Evolutionary conservation across 2,888 invertebrate species (phyloP), one percentile per base, ranked within the genome.

Genomic region (Tanypteryx hageni): DNA sequence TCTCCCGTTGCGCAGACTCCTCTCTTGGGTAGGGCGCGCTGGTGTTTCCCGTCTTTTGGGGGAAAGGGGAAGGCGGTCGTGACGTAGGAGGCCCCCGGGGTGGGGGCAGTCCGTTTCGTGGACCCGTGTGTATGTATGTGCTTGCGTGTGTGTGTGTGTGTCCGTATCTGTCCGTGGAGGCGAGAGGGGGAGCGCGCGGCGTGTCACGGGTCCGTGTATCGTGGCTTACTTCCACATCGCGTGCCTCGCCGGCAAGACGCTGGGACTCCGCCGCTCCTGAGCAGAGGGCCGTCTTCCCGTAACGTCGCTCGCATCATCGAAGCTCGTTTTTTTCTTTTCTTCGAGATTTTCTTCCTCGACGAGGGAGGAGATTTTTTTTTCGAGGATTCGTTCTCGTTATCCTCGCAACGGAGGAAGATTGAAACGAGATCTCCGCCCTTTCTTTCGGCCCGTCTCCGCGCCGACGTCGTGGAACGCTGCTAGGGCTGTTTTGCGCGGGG

Each of bases 1-100:
- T 76, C 61, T 58, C 85, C 61, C 86, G 61, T 27, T 68, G 89
- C 89, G 89, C 89, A 89, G 89, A 64, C 89, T 89, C 89, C 64
- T 10, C 31, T 27, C 76, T 44, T 44, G 22, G 76, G 22, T 27
- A 76, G 76, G 76, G 22, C 76, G 22, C 76, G 44, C 44, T 44
- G 44, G 44, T 44, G 44, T 44, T 44, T 44, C 44, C 44, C 44
- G 5, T 44, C 44, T 76, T 76, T 27, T 22, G 22, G 76, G 27
- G 27, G 76, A 22, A 76, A 9, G 22, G 68, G 68, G 11, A n/a
- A 16, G 18, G 76, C 76, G 22, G 76, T 76, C 22, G 76, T 27
- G 76, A 27, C 22, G 76, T 27, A 27, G 27, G 76, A 27, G 76
- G 76, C 22, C 76, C 76, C 22, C 8, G 16, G 44, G 13, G 14